Conservation (phyloP, 2,888 invertebrate species). For the Lacanobia wlatinum region DNA sequence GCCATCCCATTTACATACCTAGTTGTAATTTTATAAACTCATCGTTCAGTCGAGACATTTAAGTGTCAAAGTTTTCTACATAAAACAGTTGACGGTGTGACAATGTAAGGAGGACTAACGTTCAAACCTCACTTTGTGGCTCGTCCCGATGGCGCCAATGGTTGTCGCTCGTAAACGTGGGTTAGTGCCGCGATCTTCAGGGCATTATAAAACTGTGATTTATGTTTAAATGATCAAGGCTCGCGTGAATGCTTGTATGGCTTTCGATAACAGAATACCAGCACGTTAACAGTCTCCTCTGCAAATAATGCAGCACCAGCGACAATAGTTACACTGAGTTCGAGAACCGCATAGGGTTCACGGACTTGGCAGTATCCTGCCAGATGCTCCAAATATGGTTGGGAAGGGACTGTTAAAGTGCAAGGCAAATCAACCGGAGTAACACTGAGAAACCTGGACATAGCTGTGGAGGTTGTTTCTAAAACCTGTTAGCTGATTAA, state of each 20-base stretch:
- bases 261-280: too few relatives aligned
- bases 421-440: not conserved
- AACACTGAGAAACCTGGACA: not conserved
- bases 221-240: conserved; percentile 17
- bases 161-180: conserved; percentile 28
- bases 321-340: too few relatives aligned
- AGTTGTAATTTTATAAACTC: conserved; percentile 2
- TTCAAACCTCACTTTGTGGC: conserved; percentile 13
- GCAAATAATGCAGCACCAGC: too few relatives aligned
- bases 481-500: not conserved
- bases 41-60: not conserved
- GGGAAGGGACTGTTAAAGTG: too few relatives aligned
- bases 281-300: too few relatives aligned
- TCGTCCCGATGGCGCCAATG: conserved; percentile 11
- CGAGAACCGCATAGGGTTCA: too few relatives aligned
- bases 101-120: conserved; percentile 27
- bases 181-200: conserved; percentile 11
- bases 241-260: not conserved
- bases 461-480: not conserved
- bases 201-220: conserved; percentile 44
- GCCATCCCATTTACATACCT: not conserved
- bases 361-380: too few relatives aligned
- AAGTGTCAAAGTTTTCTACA: conserved; percentile 31
- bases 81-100: conserved; percentile 28
- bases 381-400: too few relatives aligned